Conservation (phyloP, 2,888 invertebrate genomes). For the Cetonia aurata region DNA sequence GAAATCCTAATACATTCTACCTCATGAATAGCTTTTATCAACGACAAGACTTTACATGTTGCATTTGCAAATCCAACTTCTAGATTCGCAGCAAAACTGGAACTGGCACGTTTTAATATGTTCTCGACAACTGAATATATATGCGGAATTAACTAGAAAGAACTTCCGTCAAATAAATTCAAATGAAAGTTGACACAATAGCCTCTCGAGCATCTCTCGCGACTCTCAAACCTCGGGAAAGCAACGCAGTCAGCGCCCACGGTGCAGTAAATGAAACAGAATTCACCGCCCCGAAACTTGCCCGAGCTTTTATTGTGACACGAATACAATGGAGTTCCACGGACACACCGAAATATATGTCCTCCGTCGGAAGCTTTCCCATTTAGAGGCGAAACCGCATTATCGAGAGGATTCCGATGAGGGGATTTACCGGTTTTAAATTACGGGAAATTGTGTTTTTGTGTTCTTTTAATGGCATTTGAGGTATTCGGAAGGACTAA, state of each 20-base stretch:
- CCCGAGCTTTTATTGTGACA: conserved; percentile 35
- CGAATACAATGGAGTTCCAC: conserved; percentile 34
- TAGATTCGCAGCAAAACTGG: too few species aligned
- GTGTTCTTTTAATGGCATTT: conserved; percentile 28
- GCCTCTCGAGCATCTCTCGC: conserved; percentile 25
- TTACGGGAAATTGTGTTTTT: conserved; percentile 36
- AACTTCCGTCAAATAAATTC: conserved; percentile 37
- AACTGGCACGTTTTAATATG: conserved; percentile 2
- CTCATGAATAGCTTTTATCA: not conserved
- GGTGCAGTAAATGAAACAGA: conserved; percentile 34
- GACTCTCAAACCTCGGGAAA: conserved; percentile 18
- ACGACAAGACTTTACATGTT: not conserved
- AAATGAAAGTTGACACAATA: conserved; percentile 36
- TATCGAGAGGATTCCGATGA: conserved; percentile 30
- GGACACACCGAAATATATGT: conserved; percentile 31
- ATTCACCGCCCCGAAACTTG: conserved; percentile 32
- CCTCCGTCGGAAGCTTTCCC: conserved; percentile 20
- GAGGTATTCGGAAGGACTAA: conserved; percentile 13
- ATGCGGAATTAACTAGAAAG: conserved; percentile 36
- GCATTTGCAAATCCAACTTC: too few species aligned
- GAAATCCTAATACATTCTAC: too few species aligned
- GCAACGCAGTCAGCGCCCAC: conserved; percentile 2
- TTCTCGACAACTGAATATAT: conserved; percentile 1
- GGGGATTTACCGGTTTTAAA: conserved; percentile 37
- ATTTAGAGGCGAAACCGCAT: conserved; percentile 30